Percentiles rank a stretch among this genome's conserved stretches.
Conservation (phyloP, 2,797 vertebrate genomes). For the Onychomys arenicola region DNA sequence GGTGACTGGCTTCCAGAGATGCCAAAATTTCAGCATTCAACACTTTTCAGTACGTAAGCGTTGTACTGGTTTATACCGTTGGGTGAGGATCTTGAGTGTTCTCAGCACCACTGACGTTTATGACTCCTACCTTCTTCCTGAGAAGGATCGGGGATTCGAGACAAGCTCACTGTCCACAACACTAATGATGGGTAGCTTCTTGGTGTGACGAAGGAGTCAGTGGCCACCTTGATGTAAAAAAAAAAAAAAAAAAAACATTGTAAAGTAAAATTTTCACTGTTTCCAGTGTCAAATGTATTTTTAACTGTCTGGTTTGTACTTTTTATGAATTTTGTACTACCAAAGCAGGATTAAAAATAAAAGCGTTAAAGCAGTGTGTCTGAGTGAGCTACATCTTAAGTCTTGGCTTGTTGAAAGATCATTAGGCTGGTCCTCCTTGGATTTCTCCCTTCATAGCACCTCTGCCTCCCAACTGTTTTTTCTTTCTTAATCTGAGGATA, state of each 20-base stretch:
- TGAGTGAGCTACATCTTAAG: background rate
- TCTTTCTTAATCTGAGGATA: background rate
- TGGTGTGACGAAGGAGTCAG: slow-evolving; percentile 20
- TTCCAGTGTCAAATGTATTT: slow-evolving; percentile 85
- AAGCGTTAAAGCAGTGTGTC: slow-evolving; percentile 64
- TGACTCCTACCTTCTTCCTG: slow-evolving; percentile 33
- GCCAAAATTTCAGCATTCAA: slow-evolving; percentile 69
- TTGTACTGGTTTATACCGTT: slow-evolving; percentile 69
- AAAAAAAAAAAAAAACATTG: slow-evolving; percentile 62
- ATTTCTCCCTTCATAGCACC: background rate
- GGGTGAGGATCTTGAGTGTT: slow-evolving; percentile 53
- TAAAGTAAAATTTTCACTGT: slow-evolving; percentile 79
- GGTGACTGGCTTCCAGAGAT: slow-evolving; percentile 71
- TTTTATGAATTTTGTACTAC: slow-evolving; percentile 88
- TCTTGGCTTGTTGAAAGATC: background rate
- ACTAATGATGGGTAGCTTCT: slow-evolving; percentile 70
- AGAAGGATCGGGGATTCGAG: slow-evolving; percentile 48
- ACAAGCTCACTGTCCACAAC: slow-evolving; percentile 70
- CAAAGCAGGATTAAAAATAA: slow-evolving; percentile 84
- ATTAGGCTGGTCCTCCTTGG: background rate
- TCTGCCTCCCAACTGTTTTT: background rate
- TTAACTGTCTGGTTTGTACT: slow-evolving; percentile 88
- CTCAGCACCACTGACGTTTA: slow-evolving; percentile 58
- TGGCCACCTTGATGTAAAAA: slow-evolving; percentile 68
- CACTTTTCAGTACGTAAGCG: slow-evolving; percentile 55